Evolutionary conservation across 2,888 invertebrate species (phyloP), one percentile per base, ranked within the genome.

Genomic region (Drosophila barbarae): DNA sequence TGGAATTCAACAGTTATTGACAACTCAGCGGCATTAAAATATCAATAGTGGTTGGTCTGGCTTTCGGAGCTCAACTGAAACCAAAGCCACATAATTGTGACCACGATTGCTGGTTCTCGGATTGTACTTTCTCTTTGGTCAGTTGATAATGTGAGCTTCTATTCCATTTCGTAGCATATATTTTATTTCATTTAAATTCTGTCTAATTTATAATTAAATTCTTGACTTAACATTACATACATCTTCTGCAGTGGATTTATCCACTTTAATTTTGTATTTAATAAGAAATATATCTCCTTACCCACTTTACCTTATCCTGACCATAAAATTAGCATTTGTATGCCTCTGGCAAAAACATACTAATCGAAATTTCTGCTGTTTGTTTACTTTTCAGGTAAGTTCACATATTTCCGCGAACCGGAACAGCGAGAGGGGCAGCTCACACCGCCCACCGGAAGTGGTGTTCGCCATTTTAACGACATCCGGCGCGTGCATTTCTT

Each of bases 401-500:
- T 71, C 59, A 59, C 60, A 67, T 32, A 68, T 54, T 50, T 42
- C 32, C 63, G 47, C 63, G 61, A 60, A 61, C 26, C 23, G 21
- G 23, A 41, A 52, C 7, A 30, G 26, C 41, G 30, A 4, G 6
- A 5, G 12, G 23, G 23, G 47, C 6, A 34, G 21, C 30, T 21
- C 21, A 34, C 46, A 38, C 42, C 53, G 54, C 36, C 49, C 26
- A 70, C 72, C 54, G 44, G 72, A 69, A 71, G 51, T 36, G 47
- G 71, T 59, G 56, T 67, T 68, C 66, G 72, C 67, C 71, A 82
- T 76, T 79, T 74, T 76, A 71, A 83, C 72, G 72, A 77, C 66
- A 69, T 79, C 73, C 74, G 67, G 68, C 65, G 78, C 78, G 76
- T 84, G 81, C 86, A 82, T 81, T 82, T 85, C 86, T 71, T 74